phyloP scores from a whole-genome alignment of 2,797 vertebrate species.

The Cephalopachus bancanus region DNA sequence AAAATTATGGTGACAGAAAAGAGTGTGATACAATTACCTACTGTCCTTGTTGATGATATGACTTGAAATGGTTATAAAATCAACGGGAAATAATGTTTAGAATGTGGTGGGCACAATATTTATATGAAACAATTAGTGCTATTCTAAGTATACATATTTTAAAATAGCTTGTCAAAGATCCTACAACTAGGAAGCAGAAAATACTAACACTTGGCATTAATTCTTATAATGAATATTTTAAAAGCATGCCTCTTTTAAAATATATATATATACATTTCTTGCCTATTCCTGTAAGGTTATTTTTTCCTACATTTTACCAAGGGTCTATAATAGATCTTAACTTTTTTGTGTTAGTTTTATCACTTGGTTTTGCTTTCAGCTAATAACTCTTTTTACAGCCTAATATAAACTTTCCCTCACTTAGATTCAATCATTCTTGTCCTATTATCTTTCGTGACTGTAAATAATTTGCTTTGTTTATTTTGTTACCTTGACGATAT shows the following conservation, averaged over 20 bases:
- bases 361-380: not conserved
- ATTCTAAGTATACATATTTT: constrained; percentile 2
- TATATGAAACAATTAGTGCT: not conserved
- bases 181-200: not conserved
- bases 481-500: constrained; percentile 53
- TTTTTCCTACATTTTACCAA: constrained; percentile 1
- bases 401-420: constrained; percentile 29
- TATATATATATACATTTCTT: not conserved
- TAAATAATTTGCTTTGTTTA: constrained; percentile 74
- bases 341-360: constrained; percentile 12
- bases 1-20: not conserved
- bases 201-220: not conserved
- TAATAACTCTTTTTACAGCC: constrained; percentile 61
- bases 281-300: not conserved
- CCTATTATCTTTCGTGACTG: constrained; percentile 23
- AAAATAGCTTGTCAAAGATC: not conserved
- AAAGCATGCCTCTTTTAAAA: not conserved
- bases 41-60: not conserved
- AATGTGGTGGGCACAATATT: not conserved
- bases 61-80: not conserved
- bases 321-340: constrained; percentile 30
- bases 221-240: not conserved
- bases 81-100: not conserved
- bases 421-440: constrained; percentile 46
- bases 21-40: not conserved